Conservation (phyloP, 2,113 vertebrate genomes). For the Thamnophis sirtalis region DNA sequence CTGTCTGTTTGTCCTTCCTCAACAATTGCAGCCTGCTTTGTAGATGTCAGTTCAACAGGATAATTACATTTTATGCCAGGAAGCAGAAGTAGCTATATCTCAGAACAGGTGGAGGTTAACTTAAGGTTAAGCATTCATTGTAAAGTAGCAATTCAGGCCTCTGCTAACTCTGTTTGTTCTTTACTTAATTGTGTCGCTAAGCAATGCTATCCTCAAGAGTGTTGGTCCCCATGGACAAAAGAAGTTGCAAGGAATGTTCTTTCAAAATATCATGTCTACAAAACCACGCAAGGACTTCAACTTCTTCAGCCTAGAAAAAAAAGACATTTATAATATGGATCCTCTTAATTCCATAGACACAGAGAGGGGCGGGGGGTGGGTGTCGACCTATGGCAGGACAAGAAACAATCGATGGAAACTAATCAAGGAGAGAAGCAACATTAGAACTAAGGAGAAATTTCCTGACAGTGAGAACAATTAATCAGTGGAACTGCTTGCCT, state of each 20-base stretch:
- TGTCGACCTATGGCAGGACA: no score
- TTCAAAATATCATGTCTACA: not conserved
- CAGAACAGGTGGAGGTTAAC: not conserved
- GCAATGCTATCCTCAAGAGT: not conserved
- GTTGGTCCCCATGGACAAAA: not conserved
- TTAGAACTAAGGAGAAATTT: not conserved
- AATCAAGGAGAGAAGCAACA: not conserved
- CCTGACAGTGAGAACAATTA: not conserved
- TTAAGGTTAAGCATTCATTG: constrained; percentile 15
- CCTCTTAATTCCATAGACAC: constrained; percentile 16
- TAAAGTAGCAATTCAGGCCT: constrained; percentile 4
- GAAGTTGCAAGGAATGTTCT: not conserved
- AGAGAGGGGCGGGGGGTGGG: not conserved
- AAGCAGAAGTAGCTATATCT: not conserved
- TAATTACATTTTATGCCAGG: constrained; percentile 39
- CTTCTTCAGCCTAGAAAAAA: not conserved
- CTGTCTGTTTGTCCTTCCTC: not conserved
- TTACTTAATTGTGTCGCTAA: constrained; percentile 1
- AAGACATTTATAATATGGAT: constrained; percentile 9
- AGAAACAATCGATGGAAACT: not conserved
- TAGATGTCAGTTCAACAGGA: constrained; percentile 1
- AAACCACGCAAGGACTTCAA: not conserved
- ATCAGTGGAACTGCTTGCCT: not conserved
- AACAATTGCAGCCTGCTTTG: not conserved
- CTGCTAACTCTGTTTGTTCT: constrained; percentile 30